Evolutionary conservation across 2,888 invertebrate genomes (phyloP).

Genomic region (Melieria omissa): DNA sequence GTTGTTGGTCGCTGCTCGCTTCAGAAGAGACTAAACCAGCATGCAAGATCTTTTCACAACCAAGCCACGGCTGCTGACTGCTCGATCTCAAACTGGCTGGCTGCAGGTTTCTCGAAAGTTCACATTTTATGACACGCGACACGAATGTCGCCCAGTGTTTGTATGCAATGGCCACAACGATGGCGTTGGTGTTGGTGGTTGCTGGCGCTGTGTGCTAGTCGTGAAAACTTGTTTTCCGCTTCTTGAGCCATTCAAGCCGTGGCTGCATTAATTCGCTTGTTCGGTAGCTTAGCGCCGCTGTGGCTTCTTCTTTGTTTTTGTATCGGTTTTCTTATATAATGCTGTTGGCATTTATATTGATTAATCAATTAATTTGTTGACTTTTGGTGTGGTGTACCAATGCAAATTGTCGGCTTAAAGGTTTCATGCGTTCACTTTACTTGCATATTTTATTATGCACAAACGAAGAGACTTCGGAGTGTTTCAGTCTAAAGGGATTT

Average conservation of each 20-base stretch:
- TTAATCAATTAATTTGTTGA: no score
- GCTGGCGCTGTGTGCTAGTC: constrained; percentile 33
- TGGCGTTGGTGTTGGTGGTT: no score
- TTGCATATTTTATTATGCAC: no score
- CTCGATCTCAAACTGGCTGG: constrained; percentile 35
- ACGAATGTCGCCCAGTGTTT: no score
- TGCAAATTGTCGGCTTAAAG: no score
- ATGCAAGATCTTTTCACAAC: constrained; percentile 51
- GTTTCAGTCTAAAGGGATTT: no score
- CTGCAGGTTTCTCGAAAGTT: constrained; percentile 49
- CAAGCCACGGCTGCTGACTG: constrained; percentile 17
- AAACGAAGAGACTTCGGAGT: no score
- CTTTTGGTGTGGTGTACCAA: no score
- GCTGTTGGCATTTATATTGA: neutral
- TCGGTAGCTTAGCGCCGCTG: no score
- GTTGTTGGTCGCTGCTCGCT: constrained; percentile 40
- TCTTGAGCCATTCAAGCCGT: constrained; percentile 5
- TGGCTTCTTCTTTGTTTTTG: neutral
- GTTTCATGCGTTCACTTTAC: no score
- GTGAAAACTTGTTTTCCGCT: constrained; percentile 47
- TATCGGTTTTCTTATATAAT: neutral
- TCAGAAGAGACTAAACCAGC: constrained; percentile 48
- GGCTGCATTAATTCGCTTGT: no score
- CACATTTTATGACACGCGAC: constrained; percentile 30
- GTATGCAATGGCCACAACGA: no score